Conservation (phyloP, 2,113 vertebrate species). For the Astur gentilis region DNA sequence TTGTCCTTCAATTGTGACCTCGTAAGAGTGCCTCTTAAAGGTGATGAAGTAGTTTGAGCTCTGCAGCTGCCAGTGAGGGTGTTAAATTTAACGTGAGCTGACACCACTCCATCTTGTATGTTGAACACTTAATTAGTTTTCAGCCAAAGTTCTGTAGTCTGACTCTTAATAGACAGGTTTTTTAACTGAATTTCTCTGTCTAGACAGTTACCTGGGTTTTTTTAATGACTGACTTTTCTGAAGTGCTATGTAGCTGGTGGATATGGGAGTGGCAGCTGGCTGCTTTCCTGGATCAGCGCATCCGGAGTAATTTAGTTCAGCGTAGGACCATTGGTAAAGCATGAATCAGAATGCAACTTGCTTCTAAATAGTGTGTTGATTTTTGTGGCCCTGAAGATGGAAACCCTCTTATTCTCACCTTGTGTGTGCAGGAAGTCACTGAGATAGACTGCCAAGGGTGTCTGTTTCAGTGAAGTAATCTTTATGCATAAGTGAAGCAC, state of each 20-base stretch:
- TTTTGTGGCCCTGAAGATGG: neutral
- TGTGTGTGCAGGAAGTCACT: neutral
- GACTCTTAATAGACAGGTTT: neutral
- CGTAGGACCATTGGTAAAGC: neutral
- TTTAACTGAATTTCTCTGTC: neutral
- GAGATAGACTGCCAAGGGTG: neutral
- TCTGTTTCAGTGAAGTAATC: neutral
- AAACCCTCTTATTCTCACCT: neutral
- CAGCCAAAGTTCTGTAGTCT: neutral
- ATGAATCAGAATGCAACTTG: neutral
- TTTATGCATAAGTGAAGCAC: neutral
- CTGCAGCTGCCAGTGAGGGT: neutral
- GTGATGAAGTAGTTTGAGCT: neutral
- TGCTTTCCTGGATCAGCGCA: neutral
- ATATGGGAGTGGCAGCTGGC: neutral
- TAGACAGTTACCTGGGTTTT: neutral
- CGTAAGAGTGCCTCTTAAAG: neutral
- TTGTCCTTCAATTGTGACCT: neutral
- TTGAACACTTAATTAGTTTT: neutral
- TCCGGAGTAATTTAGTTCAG: neutral
- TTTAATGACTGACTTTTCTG: neutral
- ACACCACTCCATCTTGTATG: neutral
- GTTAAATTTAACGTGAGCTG: slow-evolving; percentile 21
- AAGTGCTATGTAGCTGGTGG: neutral
- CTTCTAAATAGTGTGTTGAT: neutral